Percentiles rank a stretch among this genome's conserved stretches.
phyloP scores from a whole-genome alignment of 2,888 invertebrate genomes.

The Tetheella fluctuosa region DNA sequence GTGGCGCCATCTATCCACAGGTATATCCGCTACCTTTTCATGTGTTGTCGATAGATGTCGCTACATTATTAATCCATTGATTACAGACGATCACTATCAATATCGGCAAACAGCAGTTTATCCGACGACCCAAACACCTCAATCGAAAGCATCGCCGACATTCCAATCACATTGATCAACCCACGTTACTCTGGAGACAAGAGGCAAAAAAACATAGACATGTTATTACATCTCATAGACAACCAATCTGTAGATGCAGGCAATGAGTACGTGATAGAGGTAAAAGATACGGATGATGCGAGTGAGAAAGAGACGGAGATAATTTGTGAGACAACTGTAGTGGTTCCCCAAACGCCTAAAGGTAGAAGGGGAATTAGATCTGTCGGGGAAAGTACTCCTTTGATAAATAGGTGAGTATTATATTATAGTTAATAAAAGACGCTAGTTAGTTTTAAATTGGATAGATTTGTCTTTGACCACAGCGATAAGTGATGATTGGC shows the following conservation, averaged over 20 bases:
- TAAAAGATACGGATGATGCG: slow-evolving; percentile 18
- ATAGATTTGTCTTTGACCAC: no score
- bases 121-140: slow-evolving; percentile 75
- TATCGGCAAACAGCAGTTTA: slow-evolving; percentile 74
- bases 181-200: slow-evolving; percentile 61
- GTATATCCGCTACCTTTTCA: no score
- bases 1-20: no score
- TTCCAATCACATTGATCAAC: slow-evolving; percentile 71
- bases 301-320: slow-evolving; percentile 20
- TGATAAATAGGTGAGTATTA: slow-evolving; percentile 51
- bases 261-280: slow-evolving; percentile 22
- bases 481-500: no score
- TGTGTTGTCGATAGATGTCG: no score
- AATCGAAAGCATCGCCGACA: slow-evolving; percentile 76
- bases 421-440: no score
- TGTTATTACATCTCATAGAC: background rate
- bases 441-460: no score
- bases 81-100: slow-evolving; percentile 64
- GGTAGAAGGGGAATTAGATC: slow-evolving; percentile 59
- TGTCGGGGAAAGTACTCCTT: slow-evolving; percentile 51
- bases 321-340: slow-evolving; percentile 20
- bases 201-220: slow-evolving; percentile 19
- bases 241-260: slow-evolving; percentile 13
- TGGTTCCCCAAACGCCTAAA: slow-evolving; percentile 58
- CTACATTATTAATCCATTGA: background rate